Evolutionary conservation across 2,888 invertebrate species (phyloP), one percentile per base, ranked within the genome.

Genomic region (Lagria hirta): DNA sequence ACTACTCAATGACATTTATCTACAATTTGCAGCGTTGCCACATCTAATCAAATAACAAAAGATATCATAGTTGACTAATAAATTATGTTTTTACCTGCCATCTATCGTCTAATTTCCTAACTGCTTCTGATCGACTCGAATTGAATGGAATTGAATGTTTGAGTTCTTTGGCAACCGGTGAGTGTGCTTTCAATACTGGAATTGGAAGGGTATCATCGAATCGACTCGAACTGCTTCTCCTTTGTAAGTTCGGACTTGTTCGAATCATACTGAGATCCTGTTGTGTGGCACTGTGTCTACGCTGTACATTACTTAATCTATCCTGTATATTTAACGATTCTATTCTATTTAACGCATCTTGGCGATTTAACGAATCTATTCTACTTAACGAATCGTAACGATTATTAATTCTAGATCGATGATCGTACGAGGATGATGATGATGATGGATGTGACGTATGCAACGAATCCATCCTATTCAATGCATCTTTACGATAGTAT

Each of bases 101-200:
- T 51, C 74, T 73, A 43, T 73, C 72, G 45, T 75, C 73, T 8
- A 76, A 60, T 54, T 68, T 65, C 35, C 66, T 60, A 49, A 67
- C 54, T 35, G 66, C 63, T 44, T 69, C 68, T 21, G 64, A 60
- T 26, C 58, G 60, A 35, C 64, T 60, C 32, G 69, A 68, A 51
- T 65, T 65, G 43, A 70, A 68, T 24, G 71, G 71, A 24, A 70
- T 51, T 24, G 72, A 65, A 57, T 72, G 64, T 43, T 67, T 68
- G 43, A 72, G 56, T 56, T 71, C 72, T 55, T 67, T 66, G 48
- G 71, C 71, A 37, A 72, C 70, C 15, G 72, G 72, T 35, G 71
- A 70, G 49, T 66, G 69, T 37, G 70, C 82, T 48, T 81, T 75
- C 43, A 84, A 63, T 12, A 84, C 71, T 0, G 84, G 83, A 62